A percentile compares a stretch with the other conserved stretches of the same genome.
Evolutionary conservation across 2,797 vertebrate species (phyloP).

Genomic region (Thunnus albacares): DNA sequence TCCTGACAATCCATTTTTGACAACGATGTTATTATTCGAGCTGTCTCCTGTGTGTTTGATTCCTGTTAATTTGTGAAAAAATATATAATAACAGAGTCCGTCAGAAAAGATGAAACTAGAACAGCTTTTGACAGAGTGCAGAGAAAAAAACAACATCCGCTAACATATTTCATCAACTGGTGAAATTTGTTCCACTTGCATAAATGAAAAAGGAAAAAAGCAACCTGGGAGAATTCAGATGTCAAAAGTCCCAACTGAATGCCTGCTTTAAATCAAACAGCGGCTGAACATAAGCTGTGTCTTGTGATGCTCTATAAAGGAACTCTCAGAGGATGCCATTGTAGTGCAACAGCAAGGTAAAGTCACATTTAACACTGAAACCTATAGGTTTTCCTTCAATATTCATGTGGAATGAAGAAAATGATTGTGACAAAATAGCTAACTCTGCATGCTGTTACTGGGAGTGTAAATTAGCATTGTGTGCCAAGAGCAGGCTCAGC

Average conservation of each 20-base stretch:
- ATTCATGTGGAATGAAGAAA: conserved; percentile 26
- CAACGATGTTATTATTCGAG: neutral
- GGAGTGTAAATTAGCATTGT: conserved; percentile 25
- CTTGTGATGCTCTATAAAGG: neutral
- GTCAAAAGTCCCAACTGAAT: conserved; percentile 6
- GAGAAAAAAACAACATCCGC: neutral
- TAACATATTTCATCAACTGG: neutral
- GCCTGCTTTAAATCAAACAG: conserved; percentile 14
- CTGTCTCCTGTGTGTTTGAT: conserved; percentile 9
- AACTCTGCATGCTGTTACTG: conserved; percentile 15
- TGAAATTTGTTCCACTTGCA: neutral
- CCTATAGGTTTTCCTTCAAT: conserved; percentile 13
- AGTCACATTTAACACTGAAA: conserved; percentile 4
- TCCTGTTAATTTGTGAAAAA: conserved; percentile 12
- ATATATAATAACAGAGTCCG: neutral
- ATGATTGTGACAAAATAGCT: conserved; percentile 31
- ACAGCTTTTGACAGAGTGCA: conserved; percentile 12
- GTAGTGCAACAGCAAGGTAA: neutral
- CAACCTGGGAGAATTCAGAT: conserved; percentile 1
- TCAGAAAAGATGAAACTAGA: conserved; percentile 25
- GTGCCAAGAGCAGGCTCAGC: conserved; percentile 57
- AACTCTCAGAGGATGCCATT: neutral
- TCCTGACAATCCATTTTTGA: neutral
- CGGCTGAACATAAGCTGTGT: neutral
- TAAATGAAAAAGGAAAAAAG: neutral